A percentile compares a stretch with the other conserved stretches of the same genome.
phyloP scores from a whole-genome alignment of 2,888 invertebrate species.

The Pinctada fucata region DNA sequence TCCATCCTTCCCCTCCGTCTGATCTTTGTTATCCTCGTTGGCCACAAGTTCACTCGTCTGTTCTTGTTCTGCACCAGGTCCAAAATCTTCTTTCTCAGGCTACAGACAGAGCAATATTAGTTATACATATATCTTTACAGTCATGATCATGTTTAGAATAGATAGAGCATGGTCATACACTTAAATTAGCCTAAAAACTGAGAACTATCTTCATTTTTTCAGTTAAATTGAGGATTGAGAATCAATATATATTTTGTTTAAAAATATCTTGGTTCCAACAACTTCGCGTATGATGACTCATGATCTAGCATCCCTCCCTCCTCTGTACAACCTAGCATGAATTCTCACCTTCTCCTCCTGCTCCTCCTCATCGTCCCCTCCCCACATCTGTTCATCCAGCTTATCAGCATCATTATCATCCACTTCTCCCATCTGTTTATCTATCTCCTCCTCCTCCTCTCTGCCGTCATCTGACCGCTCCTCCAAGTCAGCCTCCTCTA shows the following conservation, averaged over 20 bases:
- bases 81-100: slow-evolving; percentile 77
- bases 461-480: slow-evolving; percentile 78
- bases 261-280: too few species aligned
- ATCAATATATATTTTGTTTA: neutral
- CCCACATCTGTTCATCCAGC: slow-evolving; percentile 80
- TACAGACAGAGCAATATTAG: slow-evolving; percentile 18
- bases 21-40: slow-evolving; percentile 81
- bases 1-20: slow-evolving; percentile 76
- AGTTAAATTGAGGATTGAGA: too few species aligned
- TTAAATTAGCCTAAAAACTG: neutral
- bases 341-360: slow-evolving; percentile 74
- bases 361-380: slow-evolving; percentile 84
- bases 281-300: too few species aligned
- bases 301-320: too few species aligned
- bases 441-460: slow-evolving; percentile 87
- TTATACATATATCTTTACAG: neutral
- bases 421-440: slow-evolving; percentile 98
- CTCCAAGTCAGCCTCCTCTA: slow-evolving; percentile 63
- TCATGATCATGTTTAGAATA: neutral
- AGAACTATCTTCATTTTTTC: neutral
- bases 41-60: slow-evolving; percentile 85
- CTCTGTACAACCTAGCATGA: too few species aligned
- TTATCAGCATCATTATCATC: slow-evolving; percentile 80
- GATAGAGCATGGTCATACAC: neutral
- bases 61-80: slow-evolving; percentile 72